These are phyloP conservation scores for Epizoanthus illoricatus DNA, from an alignment of 92 coral and sea anemone genomes.

Conservation along the genomic window DNA sequence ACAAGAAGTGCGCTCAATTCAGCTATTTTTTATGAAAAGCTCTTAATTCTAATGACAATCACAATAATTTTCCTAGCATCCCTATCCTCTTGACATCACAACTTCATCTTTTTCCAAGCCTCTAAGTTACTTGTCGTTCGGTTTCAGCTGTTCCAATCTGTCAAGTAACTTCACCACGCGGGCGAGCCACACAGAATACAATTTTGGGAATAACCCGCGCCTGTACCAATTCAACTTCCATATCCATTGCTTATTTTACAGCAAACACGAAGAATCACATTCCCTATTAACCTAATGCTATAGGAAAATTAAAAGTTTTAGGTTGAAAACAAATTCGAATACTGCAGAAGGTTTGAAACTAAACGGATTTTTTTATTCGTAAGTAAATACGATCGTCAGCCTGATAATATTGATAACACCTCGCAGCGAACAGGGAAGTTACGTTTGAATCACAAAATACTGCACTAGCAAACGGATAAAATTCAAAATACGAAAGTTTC, in stretches of 20 bases:
- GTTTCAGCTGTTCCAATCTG: conserved; percentile 9
- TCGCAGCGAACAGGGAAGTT: conserved; percentile 23
- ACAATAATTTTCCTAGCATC: conserved; percentile 28
- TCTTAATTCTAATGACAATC: neutral
- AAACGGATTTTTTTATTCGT: conserved; percentile 9
- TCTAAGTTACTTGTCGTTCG: neutral
- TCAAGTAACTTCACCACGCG: conserved; percentile 1
- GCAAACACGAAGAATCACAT: neutral
- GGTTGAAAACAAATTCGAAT: neutral
- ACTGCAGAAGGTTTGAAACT: neutral
- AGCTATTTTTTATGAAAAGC: neutral
- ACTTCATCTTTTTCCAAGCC: neutral
- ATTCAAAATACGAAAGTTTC: conserved; percentile 2
- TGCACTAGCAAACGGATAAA: neutral
- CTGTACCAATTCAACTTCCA: conserved; percentile 16
- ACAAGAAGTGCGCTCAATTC: neutral
- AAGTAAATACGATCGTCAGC: conserved; percentile 32
- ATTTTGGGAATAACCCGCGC: neutral
- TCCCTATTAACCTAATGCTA: neutral
- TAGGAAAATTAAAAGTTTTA: conserved; percentile 19
- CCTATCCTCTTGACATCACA: neutral
- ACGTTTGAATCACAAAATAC: conserved; percentile 8
- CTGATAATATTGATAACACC: neutral
- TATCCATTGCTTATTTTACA: conserved; percentile 4
- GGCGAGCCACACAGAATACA: neutral